Conservation (phyloP, 2,888 invertebrate genomes). For the Macroteleia sp. region DNA sequence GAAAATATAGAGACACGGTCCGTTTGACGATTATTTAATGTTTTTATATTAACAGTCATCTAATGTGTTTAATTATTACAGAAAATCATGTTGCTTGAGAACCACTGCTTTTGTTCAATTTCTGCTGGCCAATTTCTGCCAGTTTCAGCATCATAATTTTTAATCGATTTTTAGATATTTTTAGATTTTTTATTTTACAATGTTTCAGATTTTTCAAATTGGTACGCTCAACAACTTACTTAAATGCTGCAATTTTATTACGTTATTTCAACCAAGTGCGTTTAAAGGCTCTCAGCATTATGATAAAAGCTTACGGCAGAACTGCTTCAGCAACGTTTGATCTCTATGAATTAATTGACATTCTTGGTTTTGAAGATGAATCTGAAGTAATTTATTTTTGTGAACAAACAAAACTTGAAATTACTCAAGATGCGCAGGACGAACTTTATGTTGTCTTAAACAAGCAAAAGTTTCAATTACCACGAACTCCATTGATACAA, state of each 20-base stretch:
- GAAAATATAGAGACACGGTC: too few species aligned
- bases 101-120: too few species aligned
- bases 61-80: too few species aligned
- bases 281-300: slow-evolving; percentile 89
- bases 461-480: slow-evolving; percentile 87
- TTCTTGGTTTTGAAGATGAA: slow-evolving; percentile 90
- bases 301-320: slow-evolving; percentile 91
- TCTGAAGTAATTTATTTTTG: slow-evolving; percentile 88
- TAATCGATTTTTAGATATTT: too few species aligned
- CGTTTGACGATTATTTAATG: too few species aligned
- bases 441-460: slow-evolving; percentile 88
- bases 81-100: too few species aligned
- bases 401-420: slow-evolving; percentile 87
- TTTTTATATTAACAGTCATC: too few species aligned
- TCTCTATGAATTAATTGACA: slow-evolving; percentile 88
- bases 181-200: too few species aligned
- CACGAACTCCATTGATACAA: slow-evolving; percentile 88
- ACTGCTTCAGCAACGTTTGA: slow-evolving; percentile 88
- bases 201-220: slow-evolving; percentile 92
- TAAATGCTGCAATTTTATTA: slow-evolving; percentile 95
- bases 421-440: slow-evolving; percentile 84
- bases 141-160: too few species aligned
- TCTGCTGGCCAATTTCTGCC: too few species aligned
- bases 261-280: slow-evolving; percentile 96
- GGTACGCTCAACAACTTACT: slow-evolving; percentile 90